phyloP scores from a whole-genome alignment of 2,888 invertebrate genomes.

The Sminthurides aquaticus region DNA sequence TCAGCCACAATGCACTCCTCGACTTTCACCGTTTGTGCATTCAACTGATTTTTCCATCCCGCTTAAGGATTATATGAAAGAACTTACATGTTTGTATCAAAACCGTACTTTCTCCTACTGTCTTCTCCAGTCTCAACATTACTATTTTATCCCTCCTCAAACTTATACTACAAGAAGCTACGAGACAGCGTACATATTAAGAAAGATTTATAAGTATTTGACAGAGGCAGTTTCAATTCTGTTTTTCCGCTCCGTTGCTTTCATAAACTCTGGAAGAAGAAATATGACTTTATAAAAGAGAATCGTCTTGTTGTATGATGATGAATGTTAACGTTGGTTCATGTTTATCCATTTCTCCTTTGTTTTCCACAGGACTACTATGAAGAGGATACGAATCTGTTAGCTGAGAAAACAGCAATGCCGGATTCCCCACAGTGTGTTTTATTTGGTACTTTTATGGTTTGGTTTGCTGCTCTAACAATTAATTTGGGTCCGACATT shows the following conservation, averaged over 20 bases:
- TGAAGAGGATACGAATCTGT: constrained; percentile 42
- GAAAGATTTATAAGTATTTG: neutral
- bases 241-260: neutral
- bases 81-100: no score
- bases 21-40: no score
- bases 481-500: constrained; percentile 73
- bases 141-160: no score
- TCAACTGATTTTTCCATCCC: no score
- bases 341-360: neutral
- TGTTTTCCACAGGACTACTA: constrained; percentile 40
- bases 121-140: no score
- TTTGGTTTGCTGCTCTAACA: constrained; percentile 66
- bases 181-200: no score
- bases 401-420: constrained; percentile 56
- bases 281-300: neutral
- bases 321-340: neutral
- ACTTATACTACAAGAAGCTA: no score
- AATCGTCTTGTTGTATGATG: neutral
- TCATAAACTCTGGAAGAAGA: neutral
- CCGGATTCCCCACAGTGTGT: constrained; percentile 85
- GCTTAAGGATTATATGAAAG: no score
- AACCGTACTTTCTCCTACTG: no score
- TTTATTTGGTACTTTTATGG: constrained; percentile 82
- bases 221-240: neutral
- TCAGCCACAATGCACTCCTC: no score